These are phyloP conservation scores for Aleiodes alternator DNA, from an alignment of 2,888 invertebrate species.

Conservation along the genomic window DNA sequence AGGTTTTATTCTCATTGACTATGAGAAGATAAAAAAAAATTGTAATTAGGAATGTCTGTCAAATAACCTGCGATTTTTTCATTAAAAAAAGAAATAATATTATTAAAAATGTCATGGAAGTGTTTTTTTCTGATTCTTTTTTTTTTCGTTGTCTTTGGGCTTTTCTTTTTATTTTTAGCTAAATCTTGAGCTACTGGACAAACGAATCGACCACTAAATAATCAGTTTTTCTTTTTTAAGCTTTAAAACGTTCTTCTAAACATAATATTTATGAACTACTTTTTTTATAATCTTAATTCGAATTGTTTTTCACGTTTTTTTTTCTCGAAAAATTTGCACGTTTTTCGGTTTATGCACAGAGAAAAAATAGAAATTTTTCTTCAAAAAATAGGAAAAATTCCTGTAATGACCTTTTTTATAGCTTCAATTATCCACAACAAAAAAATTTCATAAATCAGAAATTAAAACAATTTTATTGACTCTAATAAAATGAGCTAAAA, in stretches of 20 bases:
- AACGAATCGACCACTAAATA: neutral
- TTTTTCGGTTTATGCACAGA: constrained; percentile 5
- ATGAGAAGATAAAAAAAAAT: constrained; percentile 33
- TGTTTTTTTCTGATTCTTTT: neutral
- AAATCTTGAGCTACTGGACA: neutral
- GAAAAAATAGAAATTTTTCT: neutral
- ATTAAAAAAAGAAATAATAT: neutral
- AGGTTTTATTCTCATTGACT: constrained; percentile 1
- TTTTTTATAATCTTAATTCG: too few species aligned
- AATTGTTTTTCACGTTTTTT: neutral
- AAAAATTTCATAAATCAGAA: constrained; percentile 1
- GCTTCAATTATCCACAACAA: neutral
- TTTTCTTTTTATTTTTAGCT: neutral
- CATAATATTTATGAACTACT: too few species aligned
- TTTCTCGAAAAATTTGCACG: constrained; percentile 13
- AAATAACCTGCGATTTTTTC: constrained; percentile 51
- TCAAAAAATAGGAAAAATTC: too few species aligned
- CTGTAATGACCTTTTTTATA: too few species aligned
- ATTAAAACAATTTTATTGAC: neutral
- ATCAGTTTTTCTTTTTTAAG: neutral
- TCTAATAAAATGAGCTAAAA: too few species aligned
- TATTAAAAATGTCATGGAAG: neutral
- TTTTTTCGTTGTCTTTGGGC: neutral
- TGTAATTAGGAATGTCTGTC: constrained; percentile 56
- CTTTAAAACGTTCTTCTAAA: too few species aligned